Evolutionary conservation across 2,888 invertebrate species (phyloP).

Genomic region (Acanthococcus lagerstroemiae): DNA sequence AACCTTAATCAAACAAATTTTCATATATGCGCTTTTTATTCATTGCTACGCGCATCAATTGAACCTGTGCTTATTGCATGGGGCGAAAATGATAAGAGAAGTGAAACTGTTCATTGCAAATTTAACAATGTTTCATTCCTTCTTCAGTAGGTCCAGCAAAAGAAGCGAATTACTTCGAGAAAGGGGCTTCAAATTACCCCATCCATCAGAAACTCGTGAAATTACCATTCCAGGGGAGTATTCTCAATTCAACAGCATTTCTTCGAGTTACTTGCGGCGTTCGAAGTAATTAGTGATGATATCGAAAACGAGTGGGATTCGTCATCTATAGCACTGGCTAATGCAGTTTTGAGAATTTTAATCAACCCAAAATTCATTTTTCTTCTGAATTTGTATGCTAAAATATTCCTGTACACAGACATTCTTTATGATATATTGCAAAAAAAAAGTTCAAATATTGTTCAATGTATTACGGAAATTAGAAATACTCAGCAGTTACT

Average conservation of each 20-base stretch:
- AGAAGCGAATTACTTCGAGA: slow-evolving; percentile 21
- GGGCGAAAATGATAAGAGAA: slow-evolving; percentile 19
- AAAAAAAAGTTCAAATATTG: slow-evolving; percentile 1
- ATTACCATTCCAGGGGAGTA: slow-evolving; percentile 24
- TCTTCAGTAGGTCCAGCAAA: no score
- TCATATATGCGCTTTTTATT: slow-evolving; percentile 20
- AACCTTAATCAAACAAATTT: slow-evolving; percentile 1
- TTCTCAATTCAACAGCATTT: slow-evolving; percentile 19
- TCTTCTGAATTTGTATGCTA: slow-evolving; percentile 14
- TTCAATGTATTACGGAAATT: neutral
- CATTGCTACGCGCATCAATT: slow-evolving; percentile 22
- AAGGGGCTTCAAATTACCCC: slow-evolving; percentile 23
- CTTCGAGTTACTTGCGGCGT: slow-evolving; percentile 6
- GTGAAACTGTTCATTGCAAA: slow-evolving; percentile 27
- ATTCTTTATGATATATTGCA: slow-evolving; percentile 17
- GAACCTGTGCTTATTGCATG: slow-evolving; percentile 20
- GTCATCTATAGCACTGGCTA: neutral
- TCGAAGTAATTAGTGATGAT: neutral
- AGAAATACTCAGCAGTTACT: neutral
- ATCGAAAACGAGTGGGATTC: neutral
- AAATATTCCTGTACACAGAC: slow-evolving; percentile 6
- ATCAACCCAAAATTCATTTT: slow-evolving; percentile 3
- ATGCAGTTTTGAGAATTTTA: neutral
- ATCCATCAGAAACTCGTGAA: slow-evolving; percentile 18
- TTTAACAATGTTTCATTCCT: slow-evolving; percentile 22